A percentile compares a stretch with the other conserved stretches of the same genome.
These are phyloP conservation scores for Noctua pronuba DNA, from an alignment of 2,888 invertebrate species.

Conservation along the genomic window DNA sequence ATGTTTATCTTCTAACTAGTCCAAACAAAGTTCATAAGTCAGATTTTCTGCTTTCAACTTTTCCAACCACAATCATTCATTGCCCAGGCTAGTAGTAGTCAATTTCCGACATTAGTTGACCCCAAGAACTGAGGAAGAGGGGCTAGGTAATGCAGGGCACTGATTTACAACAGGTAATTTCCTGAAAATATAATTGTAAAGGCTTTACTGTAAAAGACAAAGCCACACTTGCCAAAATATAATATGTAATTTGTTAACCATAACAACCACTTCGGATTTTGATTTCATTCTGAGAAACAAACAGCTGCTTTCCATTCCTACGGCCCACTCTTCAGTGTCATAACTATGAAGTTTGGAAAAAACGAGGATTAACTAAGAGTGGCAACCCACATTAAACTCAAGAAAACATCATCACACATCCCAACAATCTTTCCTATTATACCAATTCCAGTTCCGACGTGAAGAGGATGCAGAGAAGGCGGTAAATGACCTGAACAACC, in stretches of 20 bases:
- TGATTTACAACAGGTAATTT: neutral
- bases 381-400: neutral
- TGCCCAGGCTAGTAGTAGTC: neutral
- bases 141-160: neutral
- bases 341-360: neutral
- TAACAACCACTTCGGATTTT: too few relatives aligned
- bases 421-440: neutral
- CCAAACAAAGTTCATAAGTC: too few relatives aligned
- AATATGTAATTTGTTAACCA: neutral
- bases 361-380: neutral
- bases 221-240: neutral
- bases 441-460: constrained; percentile 94
- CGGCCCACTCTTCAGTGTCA: neutral
- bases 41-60: too few relatives aligned
- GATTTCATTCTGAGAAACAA: neutral
- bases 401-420: neutral
- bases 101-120: neutral
- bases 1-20: too few relatives aligned
- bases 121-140: neutral
- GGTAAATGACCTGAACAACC: constrained; percentile 98
- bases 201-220: neutral
- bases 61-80: too few relatives aligned
- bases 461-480: constrained; percentile 99
- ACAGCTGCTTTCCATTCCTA: neutral
- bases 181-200: neutral